Percentiles rank a stretch among this genome's conserved stretches.
These are phyloP conservation scores for Pteropus rufus DNA, from an alignment of 2,797 vertebrate species.

Conservation along the genomic window DNA sequence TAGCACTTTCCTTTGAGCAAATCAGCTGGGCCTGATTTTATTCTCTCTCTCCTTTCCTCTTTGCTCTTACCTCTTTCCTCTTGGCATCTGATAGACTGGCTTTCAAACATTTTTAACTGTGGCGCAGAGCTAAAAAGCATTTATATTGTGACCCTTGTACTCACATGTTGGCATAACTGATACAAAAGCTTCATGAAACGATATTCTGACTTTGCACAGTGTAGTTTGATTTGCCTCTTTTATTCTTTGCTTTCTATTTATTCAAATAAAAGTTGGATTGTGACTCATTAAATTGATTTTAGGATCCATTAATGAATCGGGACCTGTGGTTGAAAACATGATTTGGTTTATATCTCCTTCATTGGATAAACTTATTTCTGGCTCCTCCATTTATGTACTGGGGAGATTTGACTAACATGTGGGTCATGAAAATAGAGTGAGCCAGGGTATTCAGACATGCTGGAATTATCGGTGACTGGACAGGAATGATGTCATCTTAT, in stretches of 20 bases:
- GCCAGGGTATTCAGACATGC: neutral
- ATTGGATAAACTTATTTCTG: neutral
- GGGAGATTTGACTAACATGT: neutral
- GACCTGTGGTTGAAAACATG: neutral
- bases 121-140: neutral
- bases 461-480: neutral
- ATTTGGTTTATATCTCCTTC: neutral
- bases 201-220: neutral
- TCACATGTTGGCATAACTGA: neutral
- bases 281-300: neutral
- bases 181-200: neutral
- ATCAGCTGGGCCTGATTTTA: fast-evolving
- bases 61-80: neutral
- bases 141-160: neutral
- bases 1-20: neutral
- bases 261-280: neutral
- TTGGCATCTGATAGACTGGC: neutral
- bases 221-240: neutral
- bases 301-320: neutral
- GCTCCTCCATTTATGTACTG: constrained; percentile 34
- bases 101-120: neutral
- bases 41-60: neutral
- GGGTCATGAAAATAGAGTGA: neutral
- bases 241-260: neutral
- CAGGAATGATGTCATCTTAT: neutral